Base-by-base conservation (phyloP, 2,888 invertebrate genomes). In the Uloborus plumipes region DNA sequence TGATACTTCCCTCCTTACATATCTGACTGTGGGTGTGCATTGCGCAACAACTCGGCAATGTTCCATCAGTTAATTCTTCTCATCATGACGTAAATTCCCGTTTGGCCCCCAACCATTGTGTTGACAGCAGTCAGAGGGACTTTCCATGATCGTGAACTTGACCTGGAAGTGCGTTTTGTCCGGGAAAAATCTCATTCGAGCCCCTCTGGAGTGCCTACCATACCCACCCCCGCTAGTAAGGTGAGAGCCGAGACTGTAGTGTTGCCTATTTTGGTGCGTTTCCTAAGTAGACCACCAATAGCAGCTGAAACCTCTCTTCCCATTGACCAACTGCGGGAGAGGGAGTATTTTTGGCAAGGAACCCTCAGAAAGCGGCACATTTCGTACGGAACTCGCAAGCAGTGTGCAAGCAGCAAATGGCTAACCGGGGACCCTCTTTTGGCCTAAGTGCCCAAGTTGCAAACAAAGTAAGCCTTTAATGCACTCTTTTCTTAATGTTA, bases 381-480 rank as follows among this genome's bases (percentile, higher is more conserved):
- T 76, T 75, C 66, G 9, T 50, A 61, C 66, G 22, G 65, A 66
- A 72, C 76, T 58, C 66, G 64, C 65, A 59, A 59, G 59, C 71
- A 50, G 81, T 62, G 65, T 53, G 49, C 75, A 75, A 72, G 73
- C 72, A 72, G 31, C 22, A 53, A 79, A 86, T 86, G 86, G 85
- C 86, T 51, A 85, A 85, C 75, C 86, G 86, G 55, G 86, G 86
- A 79, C 84, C 85, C 20, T 72, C 84, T 15, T 86, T 86, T 66
- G 86, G 86, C 59, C 85, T 86, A 9, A 86, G 86, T 67, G 86
- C 86, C 59, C 85, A 86, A 80, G 86, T 86, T 53, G 86, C 86
- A 62, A 86, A 85, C 84, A 86, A 86, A 83, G 86, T 86, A 75
- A 71, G 84, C 39, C 22, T n/a, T 11, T 13, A 11, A 18, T 20